Base-by-base conservation (phyloP, 2,888 invertebrate genomes). In the Villa cingulata region DNA sequence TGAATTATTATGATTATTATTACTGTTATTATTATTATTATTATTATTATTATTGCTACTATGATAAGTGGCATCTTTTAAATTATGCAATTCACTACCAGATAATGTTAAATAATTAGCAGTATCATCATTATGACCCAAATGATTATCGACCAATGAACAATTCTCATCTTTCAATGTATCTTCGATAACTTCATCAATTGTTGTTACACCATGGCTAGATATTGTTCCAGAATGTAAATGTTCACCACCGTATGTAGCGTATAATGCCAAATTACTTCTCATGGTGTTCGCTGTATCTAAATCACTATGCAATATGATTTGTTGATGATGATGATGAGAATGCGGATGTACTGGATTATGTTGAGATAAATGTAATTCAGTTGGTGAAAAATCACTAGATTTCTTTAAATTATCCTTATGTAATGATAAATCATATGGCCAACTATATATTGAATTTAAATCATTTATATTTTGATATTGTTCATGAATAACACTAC, bases 151-250 rank as follows among this genome's bases (percentile, higher is more conserved):
- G 17, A 64, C 56, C 51, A 57, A 45, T 10, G 53, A 53, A 48
- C 56, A 58, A 49, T 65, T 66, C 50, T 70, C 70, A 47, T 66
- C 70, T 53, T 70, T 69, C 2, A 70, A 57, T 14, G 68, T 67
- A 41, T 70, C 70, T 55, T 67, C 64, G 43, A 70, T 68, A 19
- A 70, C 67, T 44, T 70, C 70, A 53, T 70, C 66, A n/a, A 68
- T 68, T 15, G 49, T 46, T 23, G 45, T 37, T 12, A 20, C 42
- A 27, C 27, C 34, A 32, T 46, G 43, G 19, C 43, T 23, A 43
- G 36, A 17, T 2, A 45, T 17, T 14, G 48, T 29, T 10, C 42
- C 36, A 3, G 41, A 38, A 40, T 50, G 49, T 5, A 52, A 18
- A 16, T 49, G 50, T 7, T 50, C 52, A 15, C 41, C 36, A 2